phyloP scores from a whole-genome alignment of 2,113 vertebrate species.

The Rattus rattus region DNA sequence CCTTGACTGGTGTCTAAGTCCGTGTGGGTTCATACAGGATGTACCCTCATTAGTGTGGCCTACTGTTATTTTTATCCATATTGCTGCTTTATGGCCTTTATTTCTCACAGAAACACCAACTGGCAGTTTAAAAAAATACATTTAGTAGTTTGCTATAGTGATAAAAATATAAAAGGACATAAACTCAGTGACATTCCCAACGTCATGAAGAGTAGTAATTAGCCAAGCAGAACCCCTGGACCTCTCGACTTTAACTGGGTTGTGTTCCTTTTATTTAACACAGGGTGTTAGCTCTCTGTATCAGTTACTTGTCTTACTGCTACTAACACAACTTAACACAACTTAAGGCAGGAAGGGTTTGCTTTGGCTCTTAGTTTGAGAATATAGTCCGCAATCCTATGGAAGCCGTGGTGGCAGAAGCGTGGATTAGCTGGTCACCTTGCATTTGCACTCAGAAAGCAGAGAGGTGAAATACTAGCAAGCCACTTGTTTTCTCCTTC shows the following conservation, averaged over 20 bases:
- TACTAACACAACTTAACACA: neutral
- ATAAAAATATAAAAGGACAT: neutral
- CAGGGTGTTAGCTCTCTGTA: neutral
- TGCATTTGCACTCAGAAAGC: neutral
- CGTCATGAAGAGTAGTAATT: neutral
- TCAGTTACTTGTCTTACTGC: neutral
- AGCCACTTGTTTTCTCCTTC: neutral
- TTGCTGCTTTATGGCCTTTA: neutral
- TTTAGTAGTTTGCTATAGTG: neutral
- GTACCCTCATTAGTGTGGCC: fast-evolving
- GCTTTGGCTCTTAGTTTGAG: neutral
- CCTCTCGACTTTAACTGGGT: neutral
- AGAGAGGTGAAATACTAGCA: neutral
- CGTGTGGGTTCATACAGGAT: neutral
- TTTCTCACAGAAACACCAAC: neutral
- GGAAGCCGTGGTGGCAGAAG: neutral
- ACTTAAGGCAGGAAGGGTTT: neutral
- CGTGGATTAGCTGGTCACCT: neutral
- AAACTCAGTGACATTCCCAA: neutral
- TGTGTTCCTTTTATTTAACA: neutral
- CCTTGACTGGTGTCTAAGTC: neutral
- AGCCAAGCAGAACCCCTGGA: neutral
- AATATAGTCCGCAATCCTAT: neutral
- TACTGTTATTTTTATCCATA: neutral
- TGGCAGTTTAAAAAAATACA: neutral